Percentiles rank a stretch among this genome's conserved stretches.
Conservation (phyloP, 2,113 vertebrate genomes). For the Aepyceros melampus region DNA sequence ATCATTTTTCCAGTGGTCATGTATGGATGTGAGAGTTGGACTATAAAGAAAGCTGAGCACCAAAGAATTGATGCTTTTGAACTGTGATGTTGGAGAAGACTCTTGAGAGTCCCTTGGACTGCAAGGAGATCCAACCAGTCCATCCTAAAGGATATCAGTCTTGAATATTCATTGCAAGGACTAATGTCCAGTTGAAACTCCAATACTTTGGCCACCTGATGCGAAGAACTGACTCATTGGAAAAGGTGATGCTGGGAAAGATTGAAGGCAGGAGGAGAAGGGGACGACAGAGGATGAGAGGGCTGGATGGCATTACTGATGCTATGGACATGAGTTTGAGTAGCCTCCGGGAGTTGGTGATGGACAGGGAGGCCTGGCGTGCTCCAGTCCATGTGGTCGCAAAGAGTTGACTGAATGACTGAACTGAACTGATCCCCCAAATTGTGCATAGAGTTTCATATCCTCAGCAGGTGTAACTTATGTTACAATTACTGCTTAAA, state of each 20-base stretch:
- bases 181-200: neutral
- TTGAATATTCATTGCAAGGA: neutral
- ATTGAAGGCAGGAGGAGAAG: neutral
- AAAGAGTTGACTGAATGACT: neutral
- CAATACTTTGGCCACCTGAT: neutral
- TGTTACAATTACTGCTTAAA: neutral
- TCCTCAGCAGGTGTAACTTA: neutral
- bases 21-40: neutral
- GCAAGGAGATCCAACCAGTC: neutral
- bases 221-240: rapidly evolving
- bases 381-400: neutral
- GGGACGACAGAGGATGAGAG: neutral
- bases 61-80: neutral
- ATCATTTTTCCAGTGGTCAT: neutral
- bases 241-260: neutral
- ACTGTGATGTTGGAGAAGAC: neutral
- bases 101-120: neutral
- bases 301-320: neutral
- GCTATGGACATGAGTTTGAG: neutral
- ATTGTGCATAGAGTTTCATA: neutral
- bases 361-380: rapidly evolving
- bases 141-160: neutral
- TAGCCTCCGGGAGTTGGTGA: neutral
- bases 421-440: neutral
- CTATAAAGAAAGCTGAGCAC: neutral